Conservation (phyloP, 2,113 vertebrate genomes). For the Epinephelus moara region DNA sequence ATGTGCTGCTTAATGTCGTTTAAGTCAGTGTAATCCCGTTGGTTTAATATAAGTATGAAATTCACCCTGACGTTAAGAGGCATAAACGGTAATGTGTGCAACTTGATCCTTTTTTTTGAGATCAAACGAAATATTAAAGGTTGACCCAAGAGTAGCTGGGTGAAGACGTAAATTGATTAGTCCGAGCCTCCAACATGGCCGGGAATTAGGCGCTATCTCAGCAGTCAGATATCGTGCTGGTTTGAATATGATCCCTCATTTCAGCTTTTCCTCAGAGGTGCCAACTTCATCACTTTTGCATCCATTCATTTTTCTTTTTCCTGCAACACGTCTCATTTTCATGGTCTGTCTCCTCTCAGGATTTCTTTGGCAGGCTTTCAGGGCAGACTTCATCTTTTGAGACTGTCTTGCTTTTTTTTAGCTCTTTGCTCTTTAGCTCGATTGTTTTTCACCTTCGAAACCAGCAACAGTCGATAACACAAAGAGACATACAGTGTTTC, state of each 20-base stretch:
- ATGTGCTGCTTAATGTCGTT: background rate
- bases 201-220: conserved; percentile 1
- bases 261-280: background rate
- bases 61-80: background rate
- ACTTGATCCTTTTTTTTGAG: background rate
- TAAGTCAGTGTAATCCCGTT: background rate
- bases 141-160: conserved; percentile 13
- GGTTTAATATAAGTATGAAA: background rate
- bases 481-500: background rate
- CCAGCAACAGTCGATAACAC: background rate
- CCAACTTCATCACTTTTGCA: conserved; percentile 10
- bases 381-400: background rate
- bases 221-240: conserved; percentile 10
- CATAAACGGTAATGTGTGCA: background rate
- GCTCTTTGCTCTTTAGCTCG: too few relatives aligned
- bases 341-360: background rate
- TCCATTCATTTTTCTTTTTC: background rate
- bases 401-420: background rate
- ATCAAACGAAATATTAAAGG: background rate
- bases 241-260: background rate
- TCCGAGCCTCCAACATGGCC: background rate
- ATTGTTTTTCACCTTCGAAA: conserved; percentile 1
- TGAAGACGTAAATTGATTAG: conserved; percentile 3
- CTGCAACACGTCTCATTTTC: background rate
- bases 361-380: conserved; percentile 9